Evolutionary conservation across 2,797 vertebrate species (phyloP).

Genomic region (Octomys mimax): DNA sequence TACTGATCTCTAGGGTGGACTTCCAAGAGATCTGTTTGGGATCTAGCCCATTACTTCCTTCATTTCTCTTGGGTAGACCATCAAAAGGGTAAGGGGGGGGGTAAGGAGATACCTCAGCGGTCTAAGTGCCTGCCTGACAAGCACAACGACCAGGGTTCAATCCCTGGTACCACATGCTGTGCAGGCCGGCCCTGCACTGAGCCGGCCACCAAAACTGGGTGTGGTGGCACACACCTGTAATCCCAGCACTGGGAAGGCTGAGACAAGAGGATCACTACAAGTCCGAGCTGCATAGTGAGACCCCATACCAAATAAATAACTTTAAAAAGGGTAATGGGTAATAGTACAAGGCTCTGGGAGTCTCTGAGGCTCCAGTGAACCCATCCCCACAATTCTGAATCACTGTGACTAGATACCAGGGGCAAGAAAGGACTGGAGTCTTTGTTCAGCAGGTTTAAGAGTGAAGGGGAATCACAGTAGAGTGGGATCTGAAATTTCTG

Average conservation of each 20-base stretch:
- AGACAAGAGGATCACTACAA: no score
- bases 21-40: neutral
- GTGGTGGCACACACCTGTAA: no score
- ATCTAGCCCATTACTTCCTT: neutral
- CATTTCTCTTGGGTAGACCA: neutral
- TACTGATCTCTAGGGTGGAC: neutral
- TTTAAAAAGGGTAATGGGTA: no score
- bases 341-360: neutral
- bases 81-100: neutral
- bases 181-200: no score
- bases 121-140: no score
- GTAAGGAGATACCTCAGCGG: no score
- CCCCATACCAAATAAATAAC: no score
- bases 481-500: slow-evolving; percentile 20
- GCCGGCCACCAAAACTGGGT: no score
- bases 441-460: slow-evolving; percentile 33
- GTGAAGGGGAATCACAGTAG: neutral
- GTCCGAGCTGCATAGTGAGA: no score
- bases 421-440: neutral
- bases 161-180: no score
- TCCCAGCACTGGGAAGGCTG: no score
- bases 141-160: no score
- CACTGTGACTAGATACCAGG: neutral
- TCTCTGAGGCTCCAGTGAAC: neutral
- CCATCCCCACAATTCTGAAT: neutral